Evolutionary conservation across 2,113 vertebrate species (phyloP), one percentile per base, ranked within the genome.

Genomic region (Bufo bufo): DNA sequence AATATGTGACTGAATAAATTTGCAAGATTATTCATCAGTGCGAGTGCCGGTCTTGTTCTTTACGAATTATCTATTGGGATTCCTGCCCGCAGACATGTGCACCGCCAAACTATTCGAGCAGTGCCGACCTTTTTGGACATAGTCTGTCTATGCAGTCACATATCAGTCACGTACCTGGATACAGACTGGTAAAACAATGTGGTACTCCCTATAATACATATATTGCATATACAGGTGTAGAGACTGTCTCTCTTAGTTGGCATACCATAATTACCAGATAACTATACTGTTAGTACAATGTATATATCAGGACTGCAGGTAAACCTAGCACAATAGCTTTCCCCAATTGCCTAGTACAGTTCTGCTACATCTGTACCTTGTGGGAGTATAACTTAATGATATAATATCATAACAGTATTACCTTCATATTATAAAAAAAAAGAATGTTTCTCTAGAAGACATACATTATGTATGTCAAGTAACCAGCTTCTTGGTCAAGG

Each of bases 91-190:
- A n/a, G n/a, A n/a, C n/a, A n/a, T n/a, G n/a, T n/a, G n/a, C n/a
- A n/a, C n/a, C n/a, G n/a, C n/a, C n/a, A n/a, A n/a, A n/a, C n/a
- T n/a, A n/a, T n/a, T n/a, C n/a, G n/a, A n/a, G n/a, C n/a, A n/a
- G n/a, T n/a, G n/a, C n/a, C n/a, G n/a, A n/a, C n/a, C n/a, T n/a
- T n/a, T n/a, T n/a, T n/a, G n/a, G n/a, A n/a, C n/a, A n/a, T n/a
- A 87, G 86, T 87, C 52, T 85, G 50, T 85, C 13, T 84, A 43
- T 33, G 50, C 33, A 74, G 72, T 75, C 43, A 43, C 71, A 74
- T 74, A 52, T 14, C n/a, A 43, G 66, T 84, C 82, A 56, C 66
- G 49, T 33, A 19, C 45, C 47, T 11, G 23, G n/a, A 71, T 85
- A 83, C 11, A 52, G 47, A 23, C 0, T 16, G 33, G 23, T 81